Evolutionary conservation across 2,888 invertebrate genomes (phyloP).

Genomic region (Xestia c-nigrum): DNA sequence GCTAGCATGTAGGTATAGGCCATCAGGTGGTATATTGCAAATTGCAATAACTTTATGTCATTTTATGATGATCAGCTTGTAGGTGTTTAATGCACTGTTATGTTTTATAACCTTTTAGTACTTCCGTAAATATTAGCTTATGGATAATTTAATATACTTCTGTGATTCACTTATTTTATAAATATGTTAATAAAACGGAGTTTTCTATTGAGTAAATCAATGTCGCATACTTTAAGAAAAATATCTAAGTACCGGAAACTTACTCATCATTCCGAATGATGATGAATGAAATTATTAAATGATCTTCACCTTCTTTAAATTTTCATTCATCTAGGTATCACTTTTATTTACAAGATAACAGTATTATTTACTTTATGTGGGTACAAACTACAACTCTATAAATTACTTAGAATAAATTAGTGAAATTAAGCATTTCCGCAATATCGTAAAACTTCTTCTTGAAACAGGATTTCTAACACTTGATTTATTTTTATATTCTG

Average conservation of each 20-base stretch:
- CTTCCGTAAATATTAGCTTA: slow-evolving; percentile 34
- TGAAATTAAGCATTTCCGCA: slow-evolving; percentile 1
- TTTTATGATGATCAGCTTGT: slow-evolving; percentile 9
- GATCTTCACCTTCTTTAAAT: background rate
- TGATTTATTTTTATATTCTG: slow-evolving; percentile 8
- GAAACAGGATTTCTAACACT: background rate
- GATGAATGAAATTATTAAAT: too few relatives aligned
- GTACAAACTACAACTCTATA: too few relatives aligned
- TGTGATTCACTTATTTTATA: background rate
- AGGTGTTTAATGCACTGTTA: slow-evolving; percentile 8
- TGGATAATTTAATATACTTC: slow-evolving; percentile 15
- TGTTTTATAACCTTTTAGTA: background rate
- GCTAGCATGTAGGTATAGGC: too few relatives aligned
- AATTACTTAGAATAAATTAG: background rate
- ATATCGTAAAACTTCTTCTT: slow-evolving; percentile 2
- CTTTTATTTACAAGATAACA: too few relatives aligned
- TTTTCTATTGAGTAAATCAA: slow-evolving; percentile 14
- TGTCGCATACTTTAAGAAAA: background rate
- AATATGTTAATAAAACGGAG: slow-evolving; percentile 7
- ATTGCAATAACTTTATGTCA: background rate
- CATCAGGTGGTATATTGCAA: background rate
- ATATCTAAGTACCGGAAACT: background rate
- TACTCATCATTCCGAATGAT: too few relatives aligned
- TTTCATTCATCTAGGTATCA: background rate
- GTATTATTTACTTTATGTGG: too few relatives aligned